A percentile compares a stretch with the other conserved stretches of the same genome.
Conservation (phyloP, 2,113 vertebrate genomes). For the Zeus faber region DNA sequence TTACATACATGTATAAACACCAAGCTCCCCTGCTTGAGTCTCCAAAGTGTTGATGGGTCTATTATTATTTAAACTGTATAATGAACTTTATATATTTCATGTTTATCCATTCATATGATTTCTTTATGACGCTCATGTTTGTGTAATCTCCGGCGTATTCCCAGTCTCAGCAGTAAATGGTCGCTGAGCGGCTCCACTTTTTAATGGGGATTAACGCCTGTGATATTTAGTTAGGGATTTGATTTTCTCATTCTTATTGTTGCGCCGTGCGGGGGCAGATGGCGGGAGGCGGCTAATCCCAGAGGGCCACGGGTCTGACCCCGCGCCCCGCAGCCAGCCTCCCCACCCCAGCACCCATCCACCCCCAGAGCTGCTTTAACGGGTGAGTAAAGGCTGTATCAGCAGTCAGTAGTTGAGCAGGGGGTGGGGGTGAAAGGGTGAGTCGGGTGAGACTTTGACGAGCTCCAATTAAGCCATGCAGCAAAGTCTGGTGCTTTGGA, state of each 20-base stretch:
- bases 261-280: conserved; percentile 61
- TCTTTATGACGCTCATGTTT: background rate
- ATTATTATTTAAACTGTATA: background rate
- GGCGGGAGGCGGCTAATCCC: conserved; percentile 58
- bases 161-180: background rate
- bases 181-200: background rate
- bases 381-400: conserved; percentile 59
- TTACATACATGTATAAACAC: too few relatives aligned
- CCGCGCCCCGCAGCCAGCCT: conserved; percentile 39
- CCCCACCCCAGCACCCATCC: conserved; percentile 23
- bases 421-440: conserved; percentile 3
- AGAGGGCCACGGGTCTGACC: conserved; percentile 54
- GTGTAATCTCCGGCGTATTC: background rate
- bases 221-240: conserved; percentile 63
- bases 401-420: conserved; percentile 67
- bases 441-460: too few relatives aligned
- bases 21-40: too few relatives aligned
- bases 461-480: too few relatives aligned
- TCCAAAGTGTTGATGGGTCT: background rate
- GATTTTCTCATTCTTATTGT: conserved; percentile 67
- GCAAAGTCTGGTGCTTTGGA: too few relatives aligned
- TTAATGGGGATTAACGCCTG: conserved; percentile 28
- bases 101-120: background rate
- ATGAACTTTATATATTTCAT: background rate
- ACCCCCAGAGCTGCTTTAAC: conserved; percentile 50